These are phyloP conservation scores for Andrena marginata DNA, from an alignment of 2,888 invertebrate species.

Conservation along the genomic window DNA sequence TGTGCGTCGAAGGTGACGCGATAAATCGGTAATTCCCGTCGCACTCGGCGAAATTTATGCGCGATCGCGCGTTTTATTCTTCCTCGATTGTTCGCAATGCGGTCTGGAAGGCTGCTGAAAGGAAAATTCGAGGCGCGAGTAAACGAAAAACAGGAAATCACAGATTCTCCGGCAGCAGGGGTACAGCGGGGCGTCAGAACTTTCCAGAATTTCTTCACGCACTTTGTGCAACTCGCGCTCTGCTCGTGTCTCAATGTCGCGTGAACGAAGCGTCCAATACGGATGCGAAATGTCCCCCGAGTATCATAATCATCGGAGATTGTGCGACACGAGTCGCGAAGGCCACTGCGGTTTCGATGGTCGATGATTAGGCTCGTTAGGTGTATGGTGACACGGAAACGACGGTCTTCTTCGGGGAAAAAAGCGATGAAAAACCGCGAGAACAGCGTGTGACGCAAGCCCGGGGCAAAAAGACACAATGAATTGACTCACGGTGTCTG, in stretches of 20 bases:
- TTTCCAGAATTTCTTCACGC: neutral
- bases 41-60: conserved; percentile 28
- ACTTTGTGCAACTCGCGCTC: no score
- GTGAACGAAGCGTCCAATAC: conserved; percentile 24
- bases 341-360: conserved; percentile 67
- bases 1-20: conserved; percentile 35
- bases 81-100: conserved; percentile 21
- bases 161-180: neutral
- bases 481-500: conserved; percentile 42
- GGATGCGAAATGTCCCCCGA: conserved; percentile 31
- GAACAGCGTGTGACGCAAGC: conserved; percentile 63
- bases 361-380: conserved; percentile 62
- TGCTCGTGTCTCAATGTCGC: conserved; percentile 5
- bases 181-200: neutral
- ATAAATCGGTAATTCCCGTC: conserved; percentile 40
- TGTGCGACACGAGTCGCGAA: conserved; percentile 49
- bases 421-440: conserved; percentile 31
- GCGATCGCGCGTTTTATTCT: conserved; percentile 19
- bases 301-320: conserved; percentile 38
- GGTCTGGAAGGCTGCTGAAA: conserved; percentile 28
- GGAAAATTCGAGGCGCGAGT: neutral
- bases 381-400: conserved; percentile 60
- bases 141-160: neutral
- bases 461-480: conserved; percentile 41
- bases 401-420: conserved; percentile 29